phyloP scores from a whole-genome alignment of 2,113 vertebrate species.

The Xyrauchen texanus region DNA sequence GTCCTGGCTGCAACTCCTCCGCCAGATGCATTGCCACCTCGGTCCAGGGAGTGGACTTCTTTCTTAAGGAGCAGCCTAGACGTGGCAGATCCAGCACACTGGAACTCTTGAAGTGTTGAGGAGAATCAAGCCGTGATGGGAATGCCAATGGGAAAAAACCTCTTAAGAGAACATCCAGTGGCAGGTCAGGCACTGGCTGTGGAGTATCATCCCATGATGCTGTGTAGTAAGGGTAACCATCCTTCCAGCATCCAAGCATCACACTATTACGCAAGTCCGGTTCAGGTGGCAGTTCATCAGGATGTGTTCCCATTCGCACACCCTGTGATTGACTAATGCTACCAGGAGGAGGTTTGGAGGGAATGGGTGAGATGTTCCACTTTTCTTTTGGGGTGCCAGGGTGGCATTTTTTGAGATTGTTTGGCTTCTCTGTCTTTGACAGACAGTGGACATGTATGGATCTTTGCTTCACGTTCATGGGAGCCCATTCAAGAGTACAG shows the following conservation, averaged over 20 bases:
- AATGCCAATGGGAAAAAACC: slow-evolving; percentile 65
- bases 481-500: slow-evolving; percentile 42
- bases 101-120: slow-evolving; percentile 50
- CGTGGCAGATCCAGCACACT: slow-evolving; percentile 57
- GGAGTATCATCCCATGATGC: slow-evolving; percentile 54
- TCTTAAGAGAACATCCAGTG: slow-evolving; percentile 62
- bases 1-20: slow-evolving; percentile 63
- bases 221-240: slow-evolving; percentile 39
- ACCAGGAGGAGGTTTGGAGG: slow-evolving; percentile 23
- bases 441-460: background rate
- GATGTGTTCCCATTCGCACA: slow-evolving; percentile 52
- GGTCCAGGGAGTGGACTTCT: slow-evolving; percentile 62
- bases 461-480: slow-evolving; percentile 14
- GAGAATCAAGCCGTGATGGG: slow-evolving; percentile 57
- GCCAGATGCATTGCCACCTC: slow-evolving; percentile 72
- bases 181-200: slow-evolving; percentile 53
- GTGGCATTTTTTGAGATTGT: slow-evolving; percentile 3
- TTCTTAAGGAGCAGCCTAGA: slow-evolving; percentile 24
- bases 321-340: slow-evolving; percentile 47
- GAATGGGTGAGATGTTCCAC: slow-evolving; percentile 39
- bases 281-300: slow-evolving; percentile 21
- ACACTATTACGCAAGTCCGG: slow-evolving; percentile 58
- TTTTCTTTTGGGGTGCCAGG: background rate
- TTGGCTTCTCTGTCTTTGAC: background rate
- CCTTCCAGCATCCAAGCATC: slow-evolving; percentile 33